Conservation (phyloP, 2,797 vertebrate species). For the Parauchenoglanis ngamensis region DNA sequence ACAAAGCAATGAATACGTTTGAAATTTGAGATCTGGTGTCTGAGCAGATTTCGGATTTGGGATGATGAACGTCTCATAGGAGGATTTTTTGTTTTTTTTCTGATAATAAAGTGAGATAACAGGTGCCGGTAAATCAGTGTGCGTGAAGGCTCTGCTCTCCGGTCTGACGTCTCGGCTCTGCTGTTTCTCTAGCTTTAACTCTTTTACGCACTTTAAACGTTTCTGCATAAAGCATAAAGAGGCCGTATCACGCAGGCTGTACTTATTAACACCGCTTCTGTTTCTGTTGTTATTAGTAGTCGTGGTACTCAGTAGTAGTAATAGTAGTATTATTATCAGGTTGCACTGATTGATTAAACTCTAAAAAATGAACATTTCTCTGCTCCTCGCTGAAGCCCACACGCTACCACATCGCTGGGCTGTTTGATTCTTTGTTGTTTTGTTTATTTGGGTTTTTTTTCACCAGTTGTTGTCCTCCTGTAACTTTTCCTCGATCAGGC, state of each 20-base stretch:
- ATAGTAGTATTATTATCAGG: background rate
- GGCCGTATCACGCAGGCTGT: background rate
- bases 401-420: background rate
- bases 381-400: background rate
- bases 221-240: background rate
- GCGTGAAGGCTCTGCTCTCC: background rate
- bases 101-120: background rate
- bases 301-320: background rate
- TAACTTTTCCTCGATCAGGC: constrained; percentile 3
- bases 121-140: constrained; percentile 17
- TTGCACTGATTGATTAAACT: background rate
- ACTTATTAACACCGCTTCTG: background rate
- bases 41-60: constrained; percentile 1
- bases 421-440: background rate
- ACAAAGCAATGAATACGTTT: constrained; percentile 11
- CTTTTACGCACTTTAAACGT: background rate
- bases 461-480: background rate
- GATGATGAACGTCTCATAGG: background rate
- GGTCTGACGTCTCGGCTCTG: background rate
- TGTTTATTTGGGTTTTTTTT: background rate
- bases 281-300: background rate
- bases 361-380: background rate
- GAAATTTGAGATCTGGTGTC: constrained; percentile 10
- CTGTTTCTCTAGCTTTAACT: background rate
- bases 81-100: background rate